A percentile compares a stretch with the other conserved stretches of the same genome.
Evolutionary conservation across 2,888 invertebrate species (phyloP).

Genomic region (Callosobruchus maculatus): DNA sequence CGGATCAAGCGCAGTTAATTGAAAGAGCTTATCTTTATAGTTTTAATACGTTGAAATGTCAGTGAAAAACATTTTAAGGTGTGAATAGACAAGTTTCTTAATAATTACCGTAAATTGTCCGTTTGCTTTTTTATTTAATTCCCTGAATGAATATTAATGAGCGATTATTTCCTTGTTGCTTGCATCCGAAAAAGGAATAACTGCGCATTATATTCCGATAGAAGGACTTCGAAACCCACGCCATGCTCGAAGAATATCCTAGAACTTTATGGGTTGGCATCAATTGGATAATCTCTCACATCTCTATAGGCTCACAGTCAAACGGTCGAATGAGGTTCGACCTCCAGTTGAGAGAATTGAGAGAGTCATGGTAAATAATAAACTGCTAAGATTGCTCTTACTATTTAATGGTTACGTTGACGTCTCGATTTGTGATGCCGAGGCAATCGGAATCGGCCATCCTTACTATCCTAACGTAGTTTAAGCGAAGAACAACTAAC

Average conservation of each 20-base stretch:
- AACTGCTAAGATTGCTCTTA: too few species aligned
- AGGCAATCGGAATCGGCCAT: too few species aligned
- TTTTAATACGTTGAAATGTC: neutral
- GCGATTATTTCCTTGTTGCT: neutral
- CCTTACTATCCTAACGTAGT: too few species aligned
- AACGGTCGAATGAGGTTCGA: neutral
- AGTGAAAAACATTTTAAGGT: neutral
- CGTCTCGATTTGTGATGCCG: too few species aligned
- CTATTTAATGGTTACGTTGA: too few species aligned
- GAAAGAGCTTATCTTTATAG: neutral
- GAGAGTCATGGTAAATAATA: too few species aligned
- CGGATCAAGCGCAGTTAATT: neutral
- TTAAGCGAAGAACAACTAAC: too few species aligned
- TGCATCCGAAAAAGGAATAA: neutral
- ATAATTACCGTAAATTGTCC: neutral
- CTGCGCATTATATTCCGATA: neutral
- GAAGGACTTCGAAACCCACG: neutral
- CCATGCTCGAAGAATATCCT: neutral
- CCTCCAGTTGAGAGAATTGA: too few species aligned
- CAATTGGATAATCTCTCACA: neutral
- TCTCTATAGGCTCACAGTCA: neutral
- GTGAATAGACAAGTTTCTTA: neutral
- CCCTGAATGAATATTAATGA: neutral
- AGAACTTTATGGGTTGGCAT: neutral
- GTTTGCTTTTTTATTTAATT: neutral